A percentile compares a stretch with the other conserved stretches of the same genome.
Conservation (phyloP, 2,888 invertebrate species). For the Dorcus parallelipipedus region DNA sequence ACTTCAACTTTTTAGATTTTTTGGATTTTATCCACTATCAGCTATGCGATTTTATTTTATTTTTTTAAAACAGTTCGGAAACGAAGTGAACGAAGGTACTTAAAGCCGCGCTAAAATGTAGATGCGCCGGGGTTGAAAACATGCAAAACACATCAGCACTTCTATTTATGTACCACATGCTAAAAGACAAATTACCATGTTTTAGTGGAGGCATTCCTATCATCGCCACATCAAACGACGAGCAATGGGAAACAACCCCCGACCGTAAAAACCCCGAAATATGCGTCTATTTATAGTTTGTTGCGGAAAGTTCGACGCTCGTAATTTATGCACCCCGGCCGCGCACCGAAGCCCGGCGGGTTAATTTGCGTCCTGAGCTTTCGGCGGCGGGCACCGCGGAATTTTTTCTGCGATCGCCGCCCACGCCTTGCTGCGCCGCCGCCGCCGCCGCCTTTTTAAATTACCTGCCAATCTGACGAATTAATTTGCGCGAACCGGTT, state of each 20-base stretch:
- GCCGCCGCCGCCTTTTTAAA: too few relatives aligned
- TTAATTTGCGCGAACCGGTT: too few relatives aligned
- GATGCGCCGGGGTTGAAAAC: not conserved
- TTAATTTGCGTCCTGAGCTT: not conserved
- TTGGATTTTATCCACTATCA: too few relatives aligned
- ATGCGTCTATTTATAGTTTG: conserved; percentile 21
- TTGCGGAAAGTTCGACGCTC: conserved; percentile 7
- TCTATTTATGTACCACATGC: conserved; percentile 19
- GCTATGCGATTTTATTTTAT: too few relatives aligned
- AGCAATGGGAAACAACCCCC: conserved; percentile 17
- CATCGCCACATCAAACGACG: conserved; percentile 25
- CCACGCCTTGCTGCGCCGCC: too few relatives aligned
- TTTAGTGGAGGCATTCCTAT: conserved; percentile 21
- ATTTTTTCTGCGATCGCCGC: too few relatives aligned
- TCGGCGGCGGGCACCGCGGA: too few relatives aligned
- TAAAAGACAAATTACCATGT: conserved; percentile 27
- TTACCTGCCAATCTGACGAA: too few relatives aligned
- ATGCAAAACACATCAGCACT: conserved; percentile 15
- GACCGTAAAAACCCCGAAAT: conserved; percentile 21
- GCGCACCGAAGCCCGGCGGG: not conserved
- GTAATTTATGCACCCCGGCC: conserved; percentile 1
- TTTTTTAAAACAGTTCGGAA: too few relatives aligned
- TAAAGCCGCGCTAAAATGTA: too few relatives aligned
- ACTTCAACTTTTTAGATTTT: too few relatives aligned
- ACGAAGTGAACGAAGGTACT: too few relatives aligned